Conservation (phyloP, 2,888 invertebrate genomes). For the Drosophila testacea region DNA sequence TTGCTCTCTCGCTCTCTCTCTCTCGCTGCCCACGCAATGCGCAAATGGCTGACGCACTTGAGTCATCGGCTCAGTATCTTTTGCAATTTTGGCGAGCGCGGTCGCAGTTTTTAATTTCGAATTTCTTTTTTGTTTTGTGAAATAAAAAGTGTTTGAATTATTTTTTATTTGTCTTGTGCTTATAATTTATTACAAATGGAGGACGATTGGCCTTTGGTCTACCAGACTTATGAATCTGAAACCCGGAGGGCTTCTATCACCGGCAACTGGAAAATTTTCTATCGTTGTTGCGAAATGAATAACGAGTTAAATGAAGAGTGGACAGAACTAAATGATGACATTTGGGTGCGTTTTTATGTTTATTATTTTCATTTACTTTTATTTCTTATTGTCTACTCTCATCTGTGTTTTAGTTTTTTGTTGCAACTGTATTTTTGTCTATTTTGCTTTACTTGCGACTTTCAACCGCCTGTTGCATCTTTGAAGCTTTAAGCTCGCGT, state of each 20-base stretch:
- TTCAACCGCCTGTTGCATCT: slow-evolving; percentile 39
- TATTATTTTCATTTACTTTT: slow-evolving; percentile 28
- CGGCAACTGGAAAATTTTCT: slow-evolving; percentile 74
- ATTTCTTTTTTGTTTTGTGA: slow-evolving; percentile 6
- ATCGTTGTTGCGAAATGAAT: slow-evolving; percentile 77
- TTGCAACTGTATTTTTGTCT: slow-evolving; percentile 15
- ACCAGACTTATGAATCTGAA: slow-evolving; percentile 1
- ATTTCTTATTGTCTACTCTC: slow-evolving; percentile 1
- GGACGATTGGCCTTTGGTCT: slow-evolving; percentile 31
- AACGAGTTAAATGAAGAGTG: slow-evolving; percentile 82
- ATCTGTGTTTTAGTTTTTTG: slow-evolving; percentile 3
- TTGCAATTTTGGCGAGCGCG: background rate
- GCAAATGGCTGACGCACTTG: background rate
- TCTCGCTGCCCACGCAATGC: background rate
- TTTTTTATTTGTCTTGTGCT: slow-evolving; percentile 15
- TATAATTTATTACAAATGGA: slow-evolving; percentile 30
- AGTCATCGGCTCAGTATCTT: background rate
- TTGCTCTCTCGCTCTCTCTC: background rate
- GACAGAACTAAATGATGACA: slow-evolving; percentile 77
- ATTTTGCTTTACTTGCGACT: background rate
- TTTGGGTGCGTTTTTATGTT: slow-evolving; percentile 81
- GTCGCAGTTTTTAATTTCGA: background rate
- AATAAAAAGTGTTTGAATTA: slow-evolving; percentile 4
- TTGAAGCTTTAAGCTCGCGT: slow-evolving; percentile 22
- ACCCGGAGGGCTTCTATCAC: slow-evolving; percentile 39